phyloP scores from a whole-genome alignment of 2,888 invertebrate genomes.

The Germaria angustata region DNA sequence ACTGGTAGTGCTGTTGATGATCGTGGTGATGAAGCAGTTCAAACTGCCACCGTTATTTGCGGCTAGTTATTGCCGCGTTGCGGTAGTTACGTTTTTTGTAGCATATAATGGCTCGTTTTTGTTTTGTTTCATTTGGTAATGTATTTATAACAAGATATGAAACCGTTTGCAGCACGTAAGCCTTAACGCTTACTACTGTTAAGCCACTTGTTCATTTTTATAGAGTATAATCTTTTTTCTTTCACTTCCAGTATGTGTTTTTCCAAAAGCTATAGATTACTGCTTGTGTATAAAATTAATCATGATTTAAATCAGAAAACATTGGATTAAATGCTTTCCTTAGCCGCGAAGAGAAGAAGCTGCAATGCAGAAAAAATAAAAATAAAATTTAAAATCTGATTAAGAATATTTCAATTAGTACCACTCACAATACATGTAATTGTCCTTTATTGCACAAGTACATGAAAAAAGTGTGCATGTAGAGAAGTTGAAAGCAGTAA shows the following conservation, averaged over 20 bases:
- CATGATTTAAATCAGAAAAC: conserved; percentile 53
- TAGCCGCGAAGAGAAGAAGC: conserved; percentile 15
- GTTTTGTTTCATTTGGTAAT: conserved; percentile 30
- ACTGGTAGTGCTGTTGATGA: conserved; percentile 13
- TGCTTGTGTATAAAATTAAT: conserved; percentile 35
- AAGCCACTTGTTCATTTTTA: conserved; percentile 51
- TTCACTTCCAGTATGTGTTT: neutral
- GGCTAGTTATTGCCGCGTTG: neutral
- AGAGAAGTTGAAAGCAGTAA: neutral
- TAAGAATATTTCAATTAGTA: conserved; percentile 67
- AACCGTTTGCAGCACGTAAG: conserved; percentile 61
- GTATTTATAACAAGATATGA: conserved; percentile 64
- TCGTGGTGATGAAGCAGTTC: conserved; percentile 32
- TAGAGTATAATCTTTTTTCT: neutral
- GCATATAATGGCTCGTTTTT: neutral
- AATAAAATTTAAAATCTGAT: conserved; percentile 55
- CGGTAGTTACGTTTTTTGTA: neutral
- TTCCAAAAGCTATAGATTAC: conserved; percentile 2
- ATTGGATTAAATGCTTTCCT: conserved; percentile 44
- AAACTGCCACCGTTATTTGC: conserved; percentile 64
- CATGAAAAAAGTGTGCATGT: neutral
- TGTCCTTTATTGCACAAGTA: conserved; percentile 19
- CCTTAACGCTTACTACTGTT: conserved; percentile 67
- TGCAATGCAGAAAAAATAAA: neutral
- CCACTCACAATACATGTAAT: conserved; percentile 61